phyloP scores from a whole-genome alignment of 2,888 invertebrate species.

The Rhamphomyia laevipes region DNA sequence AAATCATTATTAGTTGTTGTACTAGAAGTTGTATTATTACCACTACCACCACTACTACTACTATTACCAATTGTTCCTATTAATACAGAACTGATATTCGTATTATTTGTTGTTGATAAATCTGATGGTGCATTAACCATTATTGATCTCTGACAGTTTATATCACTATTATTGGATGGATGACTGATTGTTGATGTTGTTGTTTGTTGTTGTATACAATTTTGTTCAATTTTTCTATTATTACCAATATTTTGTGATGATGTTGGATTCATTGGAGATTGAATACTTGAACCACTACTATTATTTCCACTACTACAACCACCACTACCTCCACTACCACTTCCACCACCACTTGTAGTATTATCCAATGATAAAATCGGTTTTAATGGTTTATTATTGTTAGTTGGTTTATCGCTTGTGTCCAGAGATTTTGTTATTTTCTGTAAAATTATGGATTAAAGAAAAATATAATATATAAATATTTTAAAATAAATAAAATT shows the following conservation, averaged over 20 bases:
- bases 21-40: slow-evolving; percentile 21
- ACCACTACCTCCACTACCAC: background rate
- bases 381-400: slow-evolving; percentile 34
- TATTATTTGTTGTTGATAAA: slow-evolving; percentile 14
- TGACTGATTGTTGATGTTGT: slow-evolving; percentile 9
- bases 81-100: slow-evolving; percentile 5
- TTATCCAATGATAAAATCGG: slow-evolving; percentile 33
- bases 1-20: background rate
- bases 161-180: background rate
- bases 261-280: slow-evolving; percentile 3
- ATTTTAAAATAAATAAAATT: too few relatives aligned
- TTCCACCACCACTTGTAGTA: slow-evolving; percentile 10
- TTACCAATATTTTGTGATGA: slow-evolving; percentile 3
- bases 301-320: background rate
- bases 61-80: slow-evolving; percentile 4
- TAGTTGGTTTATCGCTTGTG: slow-evolving; percentile 29
- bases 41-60: slow-evolving; percentile 6
- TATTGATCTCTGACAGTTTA: too few relatives aligned
- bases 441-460: slow-evolving; percentile 21
- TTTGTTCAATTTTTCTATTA: slow-evolving; percentile 1
- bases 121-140: too few relatives aligned
- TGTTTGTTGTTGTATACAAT: slow-evolving; percentile 1
- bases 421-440: slow-evolving; percentile 36
- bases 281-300: background rate
- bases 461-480: background rate